phyloP scores from a whole-genome alignment of 2,113 vertebrate species.

The Centrocercus urophasianus region DNA sequence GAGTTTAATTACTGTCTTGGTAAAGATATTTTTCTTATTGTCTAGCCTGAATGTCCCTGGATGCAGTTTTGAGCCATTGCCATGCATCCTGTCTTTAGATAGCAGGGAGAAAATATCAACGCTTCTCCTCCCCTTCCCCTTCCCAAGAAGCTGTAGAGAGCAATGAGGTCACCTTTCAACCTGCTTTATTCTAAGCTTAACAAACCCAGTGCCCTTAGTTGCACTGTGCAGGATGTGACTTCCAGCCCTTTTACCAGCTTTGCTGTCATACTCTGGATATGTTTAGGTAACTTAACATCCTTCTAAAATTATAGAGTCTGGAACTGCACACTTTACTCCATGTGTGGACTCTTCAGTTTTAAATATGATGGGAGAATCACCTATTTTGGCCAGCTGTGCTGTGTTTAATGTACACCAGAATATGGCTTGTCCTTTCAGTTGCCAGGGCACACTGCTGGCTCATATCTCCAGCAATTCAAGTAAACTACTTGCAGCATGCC shows the following conservation, averaged over 20 bases:
- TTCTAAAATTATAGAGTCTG: background rate
- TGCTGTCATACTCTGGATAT: background rate
- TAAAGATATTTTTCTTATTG: background rate
- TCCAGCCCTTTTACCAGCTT: background rate
- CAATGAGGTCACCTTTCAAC: background rate
- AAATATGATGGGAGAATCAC: background rate
- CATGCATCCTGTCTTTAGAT: background rate
- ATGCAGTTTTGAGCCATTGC: background rate
- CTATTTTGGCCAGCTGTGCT: background rate
- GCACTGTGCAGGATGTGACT: background rate
- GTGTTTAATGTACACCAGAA: background rate
- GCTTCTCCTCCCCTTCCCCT: background rate
- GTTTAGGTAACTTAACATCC: background rate
- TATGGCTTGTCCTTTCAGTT: background rate
- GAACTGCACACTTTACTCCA: background rate
- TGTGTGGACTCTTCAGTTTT: background rate
- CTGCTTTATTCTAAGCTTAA: background rate
- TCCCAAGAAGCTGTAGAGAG: background rate
- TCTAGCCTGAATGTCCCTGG: background rate
- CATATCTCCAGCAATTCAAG: background rate
- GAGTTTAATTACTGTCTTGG: too few relatives aligned
- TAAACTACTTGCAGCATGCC: background rate
- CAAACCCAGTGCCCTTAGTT: background rate
- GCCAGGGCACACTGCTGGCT: background rate
- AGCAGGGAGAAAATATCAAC: background rate